Base-by-base conservation (phyloP, 1,140 invertebrate genomes). In the Hylaeus volcanicus region DNA sequence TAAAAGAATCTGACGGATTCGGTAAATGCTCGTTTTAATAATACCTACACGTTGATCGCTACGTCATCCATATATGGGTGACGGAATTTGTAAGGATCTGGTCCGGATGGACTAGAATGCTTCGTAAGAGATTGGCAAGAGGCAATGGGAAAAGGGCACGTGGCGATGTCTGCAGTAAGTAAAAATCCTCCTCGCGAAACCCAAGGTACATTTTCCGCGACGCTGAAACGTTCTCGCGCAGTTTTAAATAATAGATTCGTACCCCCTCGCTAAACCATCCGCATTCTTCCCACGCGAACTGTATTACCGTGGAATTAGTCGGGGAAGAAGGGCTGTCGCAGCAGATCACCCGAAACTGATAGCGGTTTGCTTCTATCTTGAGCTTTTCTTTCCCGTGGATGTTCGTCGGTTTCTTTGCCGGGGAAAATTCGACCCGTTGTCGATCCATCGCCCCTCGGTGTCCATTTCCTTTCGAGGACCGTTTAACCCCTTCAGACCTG, bases 191-290 rank as follows among this genome's bases (percentile, higher is more conserved):
- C 15, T 6, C 26, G 64, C 12, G 55, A 5, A 45, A 69, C 37
- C 26, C 26, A 41, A 14, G 56, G 14, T 73, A 66, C 51, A 79
- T 85, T 68, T 71, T 76, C 45, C 63, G 60, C 60, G 58, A 58
- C 15, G 39, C 11, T 39, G 43, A 68, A 76, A 63, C 58, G 68
- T 55, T 81, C 71, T 76, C 74, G 70, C 79, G 60, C 58, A 14
- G 43, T 81, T 71, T 85, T 70, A 84, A 85, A 85, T 85, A 84
- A 85, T 84, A 85, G 74, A 85, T 85, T 81, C 14, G 51, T 60
- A 39, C 58, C 61, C 61, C 26, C 14, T 77, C 15, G 41, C 48
- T 77, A 65, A 85, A 74, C 63, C 74, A 75, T 39, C 70, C 61
- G 45, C 53, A 53, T 43, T 68, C 43, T 73, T 73, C 73, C 56